Evolutionary conservation across 1,140 invertebrate species (phyloP).

Genomic region (Meteorus sp.): DNA sequence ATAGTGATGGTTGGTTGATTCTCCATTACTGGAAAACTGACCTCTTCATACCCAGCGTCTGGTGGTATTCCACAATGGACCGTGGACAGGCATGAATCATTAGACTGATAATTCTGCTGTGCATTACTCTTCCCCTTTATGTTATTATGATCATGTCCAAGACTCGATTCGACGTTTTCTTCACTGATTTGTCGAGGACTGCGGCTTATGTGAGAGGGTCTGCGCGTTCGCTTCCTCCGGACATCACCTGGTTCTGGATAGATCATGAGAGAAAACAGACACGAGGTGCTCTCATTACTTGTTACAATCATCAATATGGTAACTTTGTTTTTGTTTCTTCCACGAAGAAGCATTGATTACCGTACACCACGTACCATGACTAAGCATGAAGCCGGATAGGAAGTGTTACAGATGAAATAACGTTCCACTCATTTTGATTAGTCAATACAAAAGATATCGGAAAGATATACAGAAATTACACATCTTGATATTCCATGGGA

Average conservation of each 20-base stretch:
- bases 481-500: no score
- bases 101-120: slow-evolving; percentile 6
- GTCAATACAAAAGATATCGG: no score
- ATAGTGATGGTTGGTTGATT: not conserved
- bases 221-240: slow-evolving; percentile 55
- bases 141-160: slow-evolving; percentile 14
- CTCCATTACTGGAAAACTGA: slow-evolving; percentile 32
- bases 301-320: not conserved
- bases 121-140: not conserved
- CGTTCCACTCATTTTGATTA: no score
- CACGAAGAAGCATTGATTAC: not conserved
- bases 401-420: no score
- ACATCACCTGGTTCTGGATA: slow-evolving; percentile 55
- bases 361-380: not conserved
- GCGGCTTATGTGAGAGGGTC: slow-evolving; percentile 53
- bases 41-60: slow-evolving; percentile 50
- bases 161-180: slow-evolving; percentile 28
- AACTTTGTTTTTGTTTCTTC: not conserved
- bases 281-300: slow-evolving; percentile 31
- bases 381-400: no score
- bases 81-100: slow-evolving; percentile 10
- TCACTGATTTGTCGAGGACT: slow-evolving; percentile 46
- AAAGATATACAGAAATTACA: no score
- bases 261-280: slow-evolving; percentile 42
- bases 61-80: slow-evolving; percentile 38